Conservation (phyloP, 2,113 vertebrate genomes). For the Vulpes ferrilata region DNA sequence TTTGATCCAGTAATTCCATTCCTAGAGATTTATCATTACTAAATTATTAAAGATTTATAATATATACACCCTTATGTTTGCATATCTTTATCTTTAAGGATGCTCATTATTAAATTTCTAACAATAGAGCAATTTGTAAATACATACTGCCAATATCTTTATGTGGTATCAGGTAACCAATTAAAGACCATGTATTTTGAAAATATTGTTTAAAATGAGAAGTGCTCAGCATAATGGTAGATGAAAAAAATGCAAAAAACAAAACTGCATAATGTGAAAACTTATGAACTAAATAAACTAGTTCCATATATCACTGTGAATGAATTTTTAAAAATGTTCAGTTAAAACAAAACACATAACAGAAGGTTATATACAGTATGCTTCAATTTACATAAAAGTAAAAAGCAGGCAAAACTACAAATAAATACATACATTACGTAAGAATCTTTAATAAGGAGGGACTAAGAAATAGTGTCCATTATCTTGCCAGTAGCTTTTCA, state of each 20-base stretch:
- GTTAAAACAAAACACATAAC: slow-evolving; percentile 8
- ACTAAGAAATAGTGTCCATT: background rate
- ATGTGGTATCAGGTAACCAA: background rate
- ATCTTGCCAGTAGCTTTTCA: background rate
- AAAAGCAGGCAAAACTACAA: slow-evolving; percentile 38
- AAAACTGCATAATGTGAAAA: background rate
- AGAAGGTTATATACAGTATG: background rate
- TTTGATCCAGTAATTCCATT: slow-evolving; percentile 4
- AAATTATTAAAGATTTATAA: slow-evolving; percentile 12
- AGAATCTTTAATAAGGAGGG: background rate
- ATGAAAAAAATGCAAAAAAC: slow-evolving; percentile 36
- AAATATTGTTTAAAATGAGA: slow-evolving; percentile 12
- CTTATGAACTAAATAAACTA: background rate
- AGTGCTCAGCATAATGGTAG: background rate
- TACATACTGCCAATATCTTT: background rate
- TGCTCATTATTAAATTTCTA: slow-evolving; percentile 32
- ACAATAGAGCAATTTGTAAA: background rate
- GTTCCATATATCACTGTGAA: background rate
- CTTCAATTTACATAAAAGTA: slow-evolving; percentile 33
- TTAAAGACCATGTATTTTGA: slow-evolving; percentile 3
- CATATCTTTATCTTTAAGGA: slow-evolving; percentile 6
- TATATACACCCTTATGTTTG: background rate
- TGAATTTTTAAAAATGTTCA: slow-evolving; percentile 36
- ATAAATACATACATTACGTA: background rate
- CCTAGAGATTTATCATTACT: slow-evolving; percentile 9